Conservation (phyloP, 35 echinoderm and acorn worm species). For the Patiria miniata region DNA sequence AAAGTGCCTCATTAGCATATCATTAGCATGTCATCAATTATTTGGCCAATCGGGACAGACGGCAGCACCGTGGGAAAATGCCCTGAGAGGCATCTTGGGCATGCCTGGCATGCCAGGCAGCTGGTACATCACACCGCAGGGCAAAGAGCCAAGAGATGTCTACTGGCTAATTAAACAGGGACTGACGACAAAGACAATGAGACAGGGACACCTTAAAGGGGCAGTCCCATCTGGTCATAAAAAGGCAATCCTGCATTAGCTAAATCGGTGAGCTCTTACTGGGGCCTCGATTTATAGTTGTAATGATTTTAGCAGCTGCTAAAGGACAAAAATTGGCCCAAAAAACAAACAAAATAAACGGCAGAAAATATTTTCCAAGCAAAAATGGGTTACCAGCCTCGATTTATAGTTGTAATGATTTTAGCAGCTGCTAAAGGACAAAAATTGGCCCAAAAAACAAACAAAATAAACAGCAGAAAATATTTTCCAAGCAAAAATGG, state of each 20-base stretch:
- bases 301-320: no score
- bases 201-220: conserved; percentile 5
- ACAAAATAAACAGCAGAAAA: no score
- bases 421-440: no score
- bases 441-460: no score
- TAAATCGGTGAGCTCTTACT: no score
- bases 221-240: not conserved
- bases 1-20: not conserved
- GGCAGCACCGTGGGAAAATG: conserved; percentile 23
- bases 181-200: conserved; percentile 18
- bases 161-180: not conserved
- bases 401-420: no score
- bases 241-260: not conserved
- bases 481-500: no score
- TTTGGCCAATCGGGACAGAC: not conserved
- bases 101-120: conserved; percentile 5
- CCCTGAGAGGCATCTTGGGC: conserved; percentile 8
- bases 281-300: no score
- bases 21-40: not conserved
- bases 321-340: no score
- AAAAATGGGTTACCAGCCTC: no score
- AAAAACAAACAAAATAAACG: no score
- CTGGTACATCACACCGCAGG: not conserved
- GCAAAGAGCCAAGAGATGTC: not conserved
- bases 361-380: no score